phyloP scores from a whole-genome alignment of 2,888 invertebrate genomes.

The Girardia tigrina region DNA sequence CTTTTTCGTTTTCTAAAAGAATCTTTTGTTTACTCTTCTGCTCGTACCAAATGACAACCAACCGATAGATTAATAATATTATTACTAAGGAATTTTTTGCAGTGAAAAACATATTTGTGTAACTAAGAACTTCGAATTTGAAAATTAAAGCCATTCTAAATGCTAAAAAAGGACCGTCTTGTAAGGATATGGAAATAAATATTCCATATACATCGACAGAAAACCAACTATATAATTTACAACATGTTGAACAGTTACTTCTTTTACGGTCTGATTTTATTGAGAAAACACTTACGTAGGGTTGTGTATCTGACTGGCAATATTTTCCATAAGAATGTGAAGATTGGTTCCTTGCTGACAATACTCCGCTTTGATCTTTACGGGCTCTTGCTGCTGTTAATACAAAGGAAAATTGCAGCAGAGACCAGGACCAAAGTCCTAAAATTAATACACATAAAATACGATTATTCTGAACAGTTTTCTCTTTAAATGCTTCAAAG shows the following conservation, averaged over 20 bases:
- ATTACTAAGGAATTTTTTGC: constrained; percentile 79
- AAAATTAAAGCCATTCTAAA: constrained; percentile 69
- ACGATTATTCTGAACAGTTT: constrained; percentile 55
- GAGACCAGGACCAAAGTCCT: constrained; percentile 77
- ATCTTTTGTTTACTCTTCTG: neutral
- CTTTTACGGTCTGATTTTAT: neutral
- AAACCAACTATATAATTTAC: constrained; percentile 60
- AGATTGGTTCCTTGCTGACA: constrained; percentile 28
- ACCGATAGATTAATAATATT: constrained; percentile 66
- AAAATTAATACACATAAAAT: constrained; percentile 69
- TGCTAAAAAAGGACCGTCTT: constrained; percentile 71
- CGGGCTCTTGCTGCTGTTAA: constrained; percentile 62
- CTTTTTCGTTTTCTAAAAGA: neutral
- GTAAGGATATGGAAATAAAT: constrained; percentile 67
- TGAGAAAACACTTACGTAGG: neutral
- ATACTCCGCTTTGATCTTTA: constrained; percentile 43
- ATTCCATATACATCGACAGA: constrained; percentile 72
- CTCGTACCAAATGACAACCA: constrained; percentile 52
- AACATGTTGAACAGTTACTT: neutral
- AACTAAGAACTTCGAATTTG: constrained; percentile 73
- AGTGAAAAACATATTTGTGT: constrained; percentile 90
- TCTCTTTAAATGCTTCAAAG: constrained; percentile 72
- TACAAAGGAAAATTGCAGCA: constrained; percentile 83
- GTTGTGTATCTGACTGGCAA: constrained; percentile 40
- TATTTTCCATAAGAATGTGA: constrained; percentile 38